Conservation (phyloP, 2,113 vertebrate species). For the Brachyistius frenatus region DNA sequence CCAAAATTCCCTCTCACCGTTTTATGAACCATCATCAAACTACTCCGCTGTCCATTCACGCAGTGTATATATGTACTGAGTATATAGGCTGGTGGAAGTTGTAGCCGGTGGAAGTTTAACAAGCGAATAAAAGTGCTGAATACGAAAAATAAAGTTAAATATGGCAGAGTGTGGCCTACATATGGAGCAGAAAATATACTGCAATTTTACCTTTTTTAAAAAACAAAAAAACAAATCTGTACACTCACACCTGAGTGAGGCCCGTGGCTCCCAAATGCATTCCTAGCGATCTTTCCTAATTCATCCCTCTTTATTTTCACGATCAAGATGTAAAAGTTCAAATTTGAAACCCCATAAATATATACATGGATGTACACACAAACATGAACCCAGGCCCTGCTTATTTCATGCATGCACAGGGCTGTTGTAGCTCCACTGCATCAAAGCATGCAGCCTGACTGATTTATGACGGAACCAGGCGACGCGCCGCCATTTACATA, state of each 20-base stretch:
- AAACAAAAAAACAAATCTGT: background rate
- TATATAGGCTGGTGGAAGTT: constrained; percentile 32
- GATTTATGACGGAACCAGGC: constrained; percentile 89
- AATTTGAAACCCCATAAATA: background rate
- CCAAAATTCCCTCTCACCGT: background rate
- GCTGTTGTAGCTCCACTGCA: constrained; percentile 35
- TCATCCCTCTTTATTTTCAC: background rate
- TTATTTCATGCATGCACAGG: constrained; percentile 11
- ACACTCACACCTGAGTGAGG: constrained; percentile 25
- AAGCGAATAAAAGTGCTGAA: constrained; percentile 60
- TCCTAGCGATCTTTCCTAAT: background rate
- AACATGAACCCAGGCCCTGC: background rate
- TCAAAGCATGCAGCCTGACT: constrained; percentile 75
- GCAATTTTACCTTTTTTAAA: background rate
- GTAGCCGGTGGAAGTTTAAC: constrained; percentile 8
- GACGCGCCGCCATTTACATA: constrained; percentile 88
- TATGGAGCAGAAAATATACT: constrained; percentile 10
- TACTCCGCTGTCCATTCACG: constrained; percentile 14
- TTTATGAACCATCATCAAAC: constrained; percentile 42
- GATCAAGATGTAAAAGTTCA: constrained; percentile 5
- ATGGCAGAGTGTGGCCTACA: constrained; percentile 47
- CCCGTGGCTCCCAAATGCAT: background rate
- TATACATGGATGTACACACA: background rate
- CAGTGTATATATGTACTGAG: background rate
- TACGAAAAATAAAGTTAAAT: constrained; percentile 44